Evolutionary conservation across 2,888 invertebrate genomes (phyloP).

Genomic region (Trimorus sp.): DNA sequence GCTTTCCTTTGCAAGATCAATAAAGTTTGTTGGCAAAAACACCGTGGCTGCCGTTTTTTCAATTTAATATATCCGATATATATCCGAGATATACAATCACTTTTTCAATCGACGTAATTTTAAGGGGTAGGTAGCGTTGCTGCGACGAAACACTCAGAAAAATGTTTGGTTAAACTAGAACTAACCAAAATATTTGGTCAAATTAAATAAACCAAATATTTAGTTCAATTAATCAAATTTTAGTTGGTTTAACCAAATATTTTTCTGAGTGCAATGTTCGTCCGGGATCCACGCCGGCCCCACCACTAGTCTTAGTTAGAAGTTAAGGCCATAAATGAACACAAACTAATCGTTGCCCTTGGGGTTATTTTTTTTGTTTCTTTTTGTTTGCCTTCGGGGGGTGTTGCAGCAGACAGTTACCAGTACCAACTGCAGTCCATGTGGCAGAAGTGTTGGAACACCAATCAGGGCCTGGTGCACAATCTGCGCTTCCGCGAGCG

Average conservation of each 20-base stretch:
- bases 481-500: constrained; percentile 95
- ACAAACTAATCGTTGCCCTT: constrained; percentile 57
- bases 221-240: no score
- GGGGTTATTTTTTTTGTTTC: constrained; percentile 66
- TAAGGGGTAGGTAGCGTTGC: not conserved
- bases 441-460: constrained; percentile 98
- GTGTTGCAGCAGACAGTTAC: constrained; percentile 92
- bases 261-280: no score
- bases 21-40: constrained; percentile 36
- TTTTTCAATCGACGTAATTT: constrained; percentile 12
- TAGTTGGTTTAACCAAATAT: no score
- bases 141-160: no score
- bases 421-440: constrained; percentile 96
- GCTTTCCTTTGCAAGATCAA: constrained; percentile 31
- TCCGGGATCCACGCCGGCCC: not conserved
- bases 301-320: constrained; percentile 17
- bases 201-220: no score
- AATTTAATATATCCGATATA: no score
- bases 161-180: no score
- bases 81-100: not conserved
- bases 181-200: no score
- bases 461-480: constrained; percentile 94
- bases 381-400: constrained; percentile 76
- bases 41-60: constrained; percentile 28
- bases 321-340: constrained; percentile 53